phyloP scores from a whole-genome alignment of 2,888 invertebrate genomes.

The Callyntrura sp. region DNA sequence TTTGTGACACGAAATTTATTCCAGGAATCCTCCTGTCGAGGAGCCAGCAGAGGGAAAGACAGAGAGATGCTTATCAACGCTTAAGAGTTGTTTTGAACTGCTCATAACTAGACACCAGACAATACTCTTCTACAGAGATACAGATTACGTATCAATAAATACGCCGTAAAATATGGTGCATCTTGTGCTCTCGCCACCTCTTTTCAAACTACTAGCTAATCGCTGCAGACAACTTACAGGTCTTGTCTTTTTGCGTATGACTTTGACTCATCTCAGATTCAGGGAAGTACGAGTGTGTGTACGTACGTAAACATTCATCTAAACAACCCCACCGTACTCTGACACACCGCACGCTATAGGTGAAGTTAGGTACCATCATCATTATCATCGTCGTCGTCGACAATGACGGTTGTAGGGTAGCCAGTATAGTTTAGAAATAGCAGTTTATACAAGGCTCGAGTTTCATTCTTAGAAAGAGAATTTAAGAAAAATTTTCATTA shows the following conservation, averaged over 20 bases:
- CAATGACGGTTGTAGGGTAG: slow-evolving; percentile 11
- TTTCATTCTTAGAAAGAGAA: slow-evolving; percentile 31
- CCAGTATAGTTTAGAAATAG: slow-evolving; percentile 37
- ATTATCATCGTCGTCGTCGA: not conserved
- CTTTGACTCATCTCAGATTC: slow-evolving; percentile 51
- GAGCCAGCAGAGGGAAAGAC: not conserved
- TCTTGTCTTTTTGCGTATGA: slow-evolving; percentile 30
- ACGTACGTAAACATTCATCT: not conserved
- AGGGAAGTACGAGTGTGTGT: not conserved
- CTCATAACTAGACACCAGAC: no score
- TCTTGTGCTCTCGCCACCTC: not conserved
- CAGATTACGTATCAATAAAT: not conserved
- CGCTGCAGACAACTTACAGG: slow-evolving; percentile 20
- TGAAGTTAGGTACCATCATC: not conserved
- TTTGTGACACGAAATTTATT: slow-evolving; percentile 29
- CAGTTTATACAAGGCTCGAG: not conserved
- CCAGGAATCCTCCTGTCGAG: slow-evolving; percentile 45
- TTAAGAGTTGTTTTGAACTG: not conserved
- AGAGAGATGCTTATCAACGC: not conserved
- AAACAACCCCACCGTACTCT: not conserved
- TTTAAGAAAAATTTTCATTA: slow-evolving; percentile 25
- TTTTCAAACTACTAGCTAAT: not conserved
- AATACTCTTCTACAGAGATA: not conserved
- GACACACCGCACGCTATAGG: not conserved
- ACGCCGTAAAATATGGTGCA: not conserved